Conservation (phyloP, 2,888 invertebrate species). For the Drosophila demipolita region DNA sequence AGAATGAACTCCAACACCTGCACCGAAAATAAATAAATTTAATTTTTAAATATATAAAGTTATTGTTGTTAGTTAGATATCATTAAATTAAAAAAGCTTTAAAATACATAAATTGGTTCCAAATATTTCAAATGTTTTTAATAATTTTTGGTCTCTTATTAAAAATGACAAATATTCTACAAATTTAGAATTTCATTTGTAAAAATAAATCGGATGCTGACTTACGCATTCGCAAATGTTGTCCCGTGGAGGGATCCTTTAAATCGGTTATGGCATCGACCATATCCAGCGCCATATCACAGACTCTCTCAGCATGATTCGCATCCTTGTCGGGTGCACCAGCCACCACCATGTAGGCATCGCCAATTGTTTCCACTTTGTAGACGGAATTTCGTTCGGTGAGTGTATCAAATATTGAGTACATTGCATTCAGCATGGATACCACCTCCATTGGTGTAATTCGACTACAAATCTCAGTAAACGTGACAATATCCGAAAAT, state of each 20-base stretch:
- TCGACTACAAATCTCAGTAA: conserved; percentile 98
- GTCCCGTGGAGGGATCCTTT: conserved; percentile 96
- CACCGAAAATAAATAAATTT: background rate
- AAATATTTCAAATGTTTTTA: background rate
- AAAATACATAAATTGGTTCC: background rate
- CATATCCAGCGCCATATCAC: conserved; percentile 99
- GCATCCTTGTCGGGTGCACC: conserved; percentile 96
- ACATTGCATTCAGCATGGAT: conserved; percentile 98
- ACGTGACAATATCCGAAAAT: conserved; percentile 99
- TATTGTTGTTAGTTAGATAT: background rate
- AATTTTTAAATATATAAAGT: background rate
- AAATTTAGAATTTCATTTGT: background rate
- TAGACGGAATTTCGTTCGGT: conserved; percentile 97
- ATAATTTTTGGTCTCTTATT: background rate
- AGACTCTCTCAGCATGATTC: conserved; percentile 96
- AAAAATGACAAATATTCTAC: background rate
- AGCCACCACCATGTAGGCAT: conserved; percentile 99
- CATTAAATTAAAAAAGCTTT: too few relatives aligned
- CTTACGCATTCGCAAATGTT: conserved; percentile 91
- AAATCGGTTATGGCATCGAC: conserved; percentile 95
- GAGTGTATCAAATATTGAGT: conserved; percentile 97
- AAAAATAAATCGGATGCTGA: background rate
- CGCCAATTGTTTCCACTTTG: conserved; percentile 99
- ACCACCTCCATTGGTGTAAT: conserved; percentile 99
- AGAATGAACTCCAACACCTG: conserved; percentile 92